Conservation (phyloP, 2,113 vertebrate species). For the Dissostichus mawsoni region DNA sequence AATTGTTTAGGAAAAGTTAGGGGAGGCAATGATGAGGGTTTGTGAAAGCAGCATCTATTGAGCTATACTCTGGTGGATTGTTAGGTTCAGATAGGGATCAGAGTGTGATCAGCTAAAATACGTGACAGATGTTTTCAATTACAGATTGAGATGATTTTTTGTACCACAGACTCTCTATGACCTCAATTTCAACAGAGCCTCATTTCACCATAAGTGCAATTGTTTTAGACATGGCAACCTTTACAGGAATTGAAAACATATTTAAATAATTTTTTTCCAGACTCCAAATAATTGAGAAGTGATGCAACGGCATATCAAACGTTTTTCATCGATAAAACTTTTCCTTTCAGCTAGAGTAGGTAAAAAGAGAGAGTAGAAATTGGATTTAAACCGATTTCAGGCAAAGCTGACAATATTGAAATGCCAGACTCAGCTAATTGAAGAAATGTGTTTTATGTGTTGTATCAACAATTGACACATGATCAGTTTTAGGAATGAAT, state of each 20-base stretch:
- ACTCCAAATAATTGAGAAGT: background rate
- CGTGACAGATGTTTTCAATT: constrained; percentile 55
- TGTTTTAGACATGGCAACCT: background rate
- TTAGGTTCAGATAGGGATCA: constrained; percentile 39
- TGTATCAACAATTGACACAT: background rate
- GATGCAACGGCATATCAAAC: background rate
- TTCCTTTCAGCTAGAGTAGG: background rate
- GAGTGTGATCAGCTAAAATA: constrained; percentile 52
- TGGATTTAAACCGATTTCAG: constrained; percentile 25
- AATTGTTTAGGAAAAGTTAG: background rate
- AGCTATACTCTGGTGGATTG: constrained; percentile 17
- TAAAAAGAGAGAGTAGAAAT: background rate
- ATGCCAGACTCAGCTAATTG: background rate
- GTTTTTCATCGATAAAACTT: background rate
- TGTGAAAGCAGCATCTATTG: background rate
- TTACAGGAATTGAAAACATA: constrained; percentile 21
- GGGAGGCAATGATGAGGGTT: background rate
- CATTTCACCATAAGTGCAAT: constrained; percentile 14
- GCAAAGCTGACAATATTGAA: constrained; percentile 4
- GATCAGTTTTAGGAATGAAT: background rate
- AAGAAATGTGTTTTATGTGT: background rate
- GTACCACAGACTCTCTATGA: constrained; percentile 36
- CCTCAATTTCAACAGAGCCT: constrained; percentile 40
- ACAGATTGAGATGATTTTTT: constrained; percentile 64
- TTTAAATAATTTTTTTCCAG: background rate